Base-by-base conservation (phyloP, 2,888 invertebrate species). In the Ochropleura leucogaster region DNA sequence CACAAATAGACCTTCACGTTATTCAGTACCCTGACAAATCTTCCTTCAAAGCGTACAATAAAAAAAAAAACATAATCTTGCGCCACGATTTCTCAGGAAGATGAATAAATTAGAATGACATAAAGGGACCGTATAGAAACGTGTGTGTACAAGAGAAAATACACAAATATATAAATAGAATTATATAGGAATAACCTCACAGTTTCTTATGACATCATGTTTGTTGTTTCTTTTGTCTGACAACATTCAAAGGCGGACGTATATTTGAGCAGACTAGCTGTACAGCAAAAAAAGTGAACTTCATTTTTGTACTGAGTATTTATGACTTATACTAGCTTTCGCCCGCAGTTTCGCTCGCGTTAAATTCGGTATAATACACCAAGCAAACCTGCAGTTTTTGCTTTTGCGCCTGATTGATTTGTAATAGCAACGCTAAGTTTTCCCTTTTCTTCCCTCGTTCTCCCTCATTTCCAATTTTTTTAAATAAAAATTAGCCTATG, bases 71-170 rank as follows among this genome's bases (percentile, higher is more conserved):
- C 8, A 53, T 66, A 64, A 77, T 67, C 18, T 30, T 18, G 16
- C 42, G 18, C 10, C 44, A 66, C 18, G 60, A 44, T 42, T 60
- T 60, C 62, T 16, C 3, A 46, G 16, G 65, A 68, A 64, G 20
- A 62, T 69, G 71, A 82, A 82, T 82, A 74, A 78, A 68, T 68
- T 66, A 66, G 20, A 55, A 68, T 74, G 65, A 64, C 55, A 68
- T 49, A 51, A 49, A 57, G 12, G 44, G 47, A 59, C 62, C 47
- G n/a, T 47, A 68, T 44, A 8, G 30, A 55, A 69, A 63, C 49
- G 49, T 49, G 9, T 49, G 10, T 53, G 12, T 57, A 51, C 18
- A 63, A 12, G 40, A 55, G 20, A 69, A 77, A 18, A 40, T 20
- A 69, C 30, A 63, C 47, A 49, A 60, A 60, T 44, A 60, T 12